A percentile compares a stretch with the other conserved stretches of the same genome.
These are phyloP conservation scores for Atta cephalotes DNA, from an alignment of 1,140 invertebrate genomes.

Conservation along the genomic window DNA sequence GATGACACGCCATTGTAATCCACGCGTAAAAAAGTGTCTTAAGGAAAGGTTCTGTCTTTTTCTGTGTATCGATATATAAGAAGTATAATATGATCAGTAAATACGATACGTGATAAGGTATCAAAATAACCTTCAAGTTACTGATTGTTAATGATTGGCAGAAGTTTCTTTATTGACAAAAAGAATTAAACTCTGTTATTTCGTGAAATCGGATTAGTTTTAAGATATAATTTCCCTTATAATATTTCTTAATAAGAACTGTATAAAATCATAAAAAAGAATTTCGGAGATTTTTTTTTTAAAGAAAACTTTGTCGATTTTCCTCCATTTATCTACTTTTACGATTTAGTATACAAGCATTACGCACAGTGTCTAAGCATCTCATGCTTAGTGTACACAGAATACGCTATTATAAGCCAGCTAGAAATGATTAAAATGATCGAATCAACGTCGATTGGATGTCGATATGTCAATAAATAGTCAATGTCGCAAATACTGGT, in stretches of 20 bases:
- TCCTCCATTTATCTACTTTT: slow-evolving; percentile 15
- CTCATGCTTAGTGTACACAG: slow-evolving; percentile 28
- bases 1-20: background rate
- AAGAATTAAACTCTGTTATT: background rate
- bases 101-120: slow-evolving; percentile 40
- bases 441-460: background rate
- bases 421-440: background rate
- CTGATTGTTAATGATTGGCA: background rate
- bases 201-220: background rate
- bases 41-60: background rate
- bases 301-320: background rate
- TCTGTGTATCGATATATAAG: background rate
- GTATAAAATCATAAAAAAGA: slow-evolving; percentile 12
- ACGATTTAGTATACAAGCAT: slow-evolving; percentile 7
- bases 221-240: background rate
- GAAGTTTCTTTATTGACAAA: background rate
- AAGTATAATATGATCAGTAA: background rate
- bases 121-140: slow-evolving; percentile 13
- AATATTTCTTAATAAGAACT: background rate
- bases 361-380: slow-evolving; percentile 40
- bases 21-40: slow-evolving; percentile 1
- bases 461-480: background rate
- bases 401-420: slow-evolving; percentile 16
- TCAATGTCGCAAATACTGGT: background rate
- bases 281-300: background rate